Evolutionary conservation across 23 tunicate genomes (phyloP), one percentile per base, ranked within the genome.

Genomic region (Styela plicata): DNA sequence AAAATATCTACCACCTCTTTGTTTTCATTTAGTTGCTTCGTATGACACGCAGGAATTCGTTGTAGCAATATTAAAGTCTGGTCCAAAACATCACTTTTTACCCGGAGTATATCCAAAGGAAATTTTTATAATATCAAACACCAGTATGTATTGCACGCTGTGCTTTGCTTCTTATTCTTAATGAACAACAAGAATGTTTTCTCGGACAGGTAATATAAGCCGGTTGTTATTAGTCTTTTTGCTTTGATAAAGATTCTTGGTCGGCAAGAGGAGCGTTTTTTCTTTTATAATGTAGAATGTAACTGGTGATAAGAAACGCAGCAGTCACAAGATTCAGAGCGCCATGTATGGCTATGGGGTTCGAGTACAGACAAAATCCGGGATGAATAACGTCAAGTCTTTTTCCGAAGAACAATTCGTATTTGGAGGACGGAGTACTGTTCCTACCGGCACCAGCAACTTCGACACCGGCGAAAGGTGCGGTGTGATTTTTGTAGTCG

Each of bases 341-440:
- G 77, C 32, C 34, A 29, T 71, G 77, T 32, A 71, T 5, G 20
- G 77, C 77, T 3, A 71, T 21, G 34, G 77, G 77, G 23, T 71
- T 2, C 2, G 34, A 33, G 35, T 71, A 71, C 77, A 71, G 34
- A 32, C 77, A 71, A 34, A 71, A 71, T 18, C 34, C 77, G 3
- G 77, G 77, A 17, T 71, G 29, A 17, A 30, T 16, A 3, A 16
- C 34, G 3, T 34, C 77, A 29, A 28, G 26, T 31, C 37, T n/a
- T 22, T 30, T 27, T 3, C 37, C 37, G 16, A 28, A 22, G 17
- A 71, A 26, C 23, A 34, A 36, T 34, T 27, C 36, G 34, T 22
- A 30, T 30, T 13, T 34, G 34, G 35, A 71, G 20, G 77, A 34
- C 34, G 29, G 16, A 2, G 36, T 33, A 29, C 10, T 26, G 35